Conservation (phyloP, 2,888 invertebrate genomes). For the Pherbina coryleti region DNA sequence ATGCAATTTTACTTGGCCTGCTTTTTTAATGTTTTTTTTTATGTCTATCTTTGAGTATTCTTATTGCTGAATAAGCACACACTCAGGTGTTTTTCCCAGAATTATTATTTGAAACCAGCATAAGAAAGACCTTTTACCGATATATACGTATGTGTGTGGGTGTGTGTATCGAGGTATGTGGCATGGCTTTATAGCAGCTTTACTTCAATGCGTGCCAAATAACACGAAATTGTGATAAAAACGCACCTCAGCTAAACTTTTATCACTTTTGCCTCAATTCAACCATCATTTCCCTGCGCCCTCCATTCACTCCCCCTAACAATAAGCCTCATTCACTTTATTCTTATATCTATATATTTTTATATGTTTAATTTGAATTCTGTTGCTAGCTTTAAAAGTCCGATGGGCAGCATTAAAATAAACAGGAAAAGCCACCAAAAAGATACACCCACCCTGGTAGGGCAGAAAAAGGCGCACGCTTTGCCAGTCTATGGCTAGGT, state of each 20-base stretch:
- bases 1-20: too few relatives aligned
- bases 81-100: not conserved
- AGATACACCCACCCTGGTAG: not conserved
- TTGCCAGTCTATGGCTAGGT: too few relatives aligned
- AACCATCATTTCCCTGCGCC: not conserved
- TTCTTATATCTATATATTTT: constrained; percentile 12
- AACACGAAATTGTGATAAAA: not conserved
- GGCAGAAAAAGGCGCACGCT: not conserved
- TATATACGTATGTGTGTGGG: not conserved
- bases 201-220: not conserved
- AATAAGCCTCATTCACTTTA: constrained; percentile 24
- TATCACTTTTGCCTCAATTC: not conserved
- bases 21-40: not conserved
- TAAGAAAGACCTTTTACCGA: not conserved
- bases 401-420: constrained; percentile 8
- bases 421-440: not conserved
- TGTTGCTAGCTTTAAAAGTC: not conserved
- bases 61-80: not conserved
- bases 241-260: not conserved
- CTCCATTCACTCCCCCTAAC: too few relatives aligned
- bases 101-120: not conserved
- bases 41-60: not conserved
- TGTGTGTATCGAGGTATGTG: constrained; percentile 4
- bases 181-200: not conserved
- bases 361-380: constrained; percentile 17